These are phyloP conservation scores for Pycnomerus fuliginosus DNA, from an alignment of 2,888 invertebrate species.

Conservation along the genomic window DNA sequence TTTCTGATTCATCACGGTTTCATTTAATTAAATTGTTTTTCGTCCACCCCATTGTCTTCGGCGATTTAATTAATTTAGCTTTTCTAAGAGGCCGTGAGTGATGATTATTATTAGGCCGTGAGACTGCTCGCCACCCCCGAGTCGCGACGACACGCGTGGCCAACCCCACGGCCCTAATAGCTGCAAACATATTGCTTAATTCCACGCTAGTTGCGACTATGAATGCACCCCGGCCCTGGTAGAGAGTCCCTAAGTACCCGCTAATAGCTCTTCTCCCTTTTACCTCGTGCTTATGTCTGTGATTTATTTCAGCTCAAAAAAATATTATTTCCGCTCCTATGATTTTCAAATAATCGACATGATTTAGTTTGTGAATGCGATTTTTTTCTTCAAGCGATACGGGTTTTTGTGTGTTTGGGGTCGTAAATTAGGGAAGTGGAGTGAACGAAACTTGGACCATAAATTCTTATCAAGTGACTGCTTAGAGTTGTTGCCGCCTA, in stretches of 20 bases:
- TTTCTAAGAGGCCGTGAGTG: too few relatives aligned
- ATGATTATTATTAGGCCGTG: too few relatives aligned
- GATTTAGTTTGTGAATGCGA: slow-evolving; percentile 21
- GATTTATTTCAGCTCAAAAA: slow-evolving; percentile 44
- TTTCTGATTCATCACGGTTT: slow-evolving; percentile 25
- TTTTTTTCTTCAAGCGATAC: slow-evolving; percentile 6
- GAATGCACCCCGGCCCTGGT: slow-evolving; percentile 37
- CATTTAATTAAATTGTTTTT: slow-evolving; percentile 25
- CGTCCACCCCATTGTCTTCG: too few relatives aligned
- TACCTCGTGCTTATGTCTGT: slow-evolving; percentile 35
- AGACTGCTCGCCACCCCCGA: too few relatives aligned
- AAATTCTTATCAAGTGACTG: too few relatives aligned
- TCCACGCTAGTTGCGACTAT: slow-evolving; percentile 50
- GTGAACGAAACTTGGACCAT: slow-evolving; percentile 5
- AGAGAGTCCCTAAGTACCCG: slow-evolving; percentile 51
- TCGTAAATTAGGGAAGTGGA: slow-evolving; percentile 24
- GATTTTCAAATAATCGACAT: slow-evolving; percentile 34
- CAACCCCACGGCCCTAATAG: slow-evolving; percentile 44
- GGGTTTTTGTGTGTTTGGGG: slow-evolving; percentile 14
- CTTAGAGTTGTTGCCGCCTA: too few relatives aligned
- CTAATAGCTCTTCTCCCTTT: slow-evolving; percentile 53
- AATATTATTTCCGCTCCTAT: slow-evolving; percentile 44
- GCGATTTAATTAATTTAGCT: too few relatives aligned
- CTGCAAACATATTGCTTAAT: slow-evolving; percentile 55
- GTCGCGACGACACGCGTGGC: slow-evolving; percentile 38